Percentiles rank a stretch among this genome's conserved stretches.
phyloP scores from a whole-genome alignment of 2,888 invertebrate genomes.

The Trilocha varians region DNA sequence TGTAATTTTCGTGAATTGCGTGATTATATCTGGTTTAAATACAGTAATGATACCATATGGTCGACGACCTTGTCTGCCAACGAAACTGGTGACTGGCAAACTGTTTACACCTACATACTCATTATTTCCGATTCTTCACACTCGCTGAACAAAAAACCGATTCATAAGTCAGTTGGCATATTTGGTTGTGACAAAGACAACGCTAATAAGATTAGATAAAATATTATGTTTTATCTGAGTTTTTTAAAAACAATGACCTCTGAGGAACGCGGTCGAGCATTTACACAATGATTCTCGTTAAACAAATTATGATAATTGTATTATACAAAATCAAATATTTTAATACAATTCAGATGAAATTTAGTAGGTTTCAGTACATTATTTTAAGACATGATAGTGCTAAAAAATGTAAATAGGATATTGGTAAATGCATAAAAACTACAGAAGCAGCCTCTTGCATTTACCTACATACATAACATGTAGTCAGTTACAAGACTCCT shows the following conservation, averaged over 20 bases:
- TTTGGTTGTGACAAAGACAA: conserved; percentile 6
- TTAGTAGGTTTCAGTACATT: too few relatives aligned
- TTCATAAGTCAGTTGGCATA: conserved; percentile 2
- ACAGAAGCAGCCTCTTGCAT: too few relatives aligned
- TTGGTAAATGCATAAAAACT: too few relatives aligned
- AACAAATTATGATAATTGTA: too few relatives aligned
- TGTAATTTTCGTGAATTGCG: conserved; percentile 28
- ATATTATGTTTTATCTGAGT: conserved; percentile 27
- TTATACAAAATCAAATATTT: too few relatives aligned
- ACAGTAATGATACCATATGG: conserved; percentile 51
- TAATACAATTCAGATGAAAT: too few relatives aligned
- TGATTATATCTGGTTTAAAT: conserved; percentile 19
- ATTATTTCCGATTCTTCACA: conserved; percentile 38
- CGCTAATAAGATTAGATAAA: conserved; percentile 18
- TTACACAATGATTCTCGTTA: too few relatives aligned
- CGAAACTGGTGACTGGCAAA: conserved; percentile 35
- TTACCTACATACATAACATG: neutral
- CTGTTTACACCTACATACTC: conserved; percentile 42
- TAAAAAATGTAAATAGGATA: too few relatives aligned
- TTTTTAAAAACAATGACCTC: conserved; percentile 31
- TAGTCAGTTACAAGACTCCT: conserved; percentile 11
- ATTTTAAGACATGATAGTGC: too few relatives aligned
- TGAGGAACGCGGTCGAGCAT: conserved; percentile 11
- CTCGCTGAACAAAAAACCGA: conserved; percentile 4
- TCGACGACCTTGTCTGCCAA: conserved; percentile 48